Conservation (phyloP, 2,113 vertebrate genomes). For the Coregonus clupeaformis region DNA sequence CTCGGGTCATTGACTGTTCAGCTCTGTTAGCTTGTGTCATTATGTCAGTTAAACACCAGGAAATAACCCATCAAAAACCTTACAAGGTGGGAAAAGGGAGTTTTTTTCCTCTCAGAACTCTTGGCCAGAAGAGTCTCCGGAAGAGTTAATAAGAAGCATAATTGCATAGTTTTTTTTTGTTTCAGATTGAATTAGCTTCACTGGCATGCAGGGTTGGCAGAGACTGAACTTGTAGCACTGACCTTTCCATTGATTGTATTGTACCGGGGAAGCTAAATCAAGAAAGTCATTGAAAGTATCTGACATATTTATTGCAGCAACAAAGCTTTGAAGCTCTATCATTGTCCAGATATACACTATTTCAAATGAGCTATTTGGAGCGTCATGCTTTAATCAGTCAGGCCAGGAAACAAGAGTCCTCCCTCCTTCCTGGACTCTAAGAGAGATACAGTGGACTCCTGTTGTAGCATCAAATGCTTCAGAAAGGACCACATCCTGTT, state of each 20-base stretch:
- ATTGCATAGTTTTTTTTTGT: not conserved
- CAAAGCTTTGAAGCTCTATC: conserved; percentile 24
- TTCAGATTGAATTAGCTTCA: not conserved
- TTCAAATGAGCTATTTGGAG: conserved; percentile 33
- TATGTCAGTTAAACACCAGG: not conserved
- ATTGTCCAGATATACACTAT: not conserved
- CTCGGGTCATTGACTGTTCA: not conserved
- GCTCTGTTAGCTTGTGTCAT: not conserved
- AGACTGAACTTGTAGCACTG: too few relatives aligned
- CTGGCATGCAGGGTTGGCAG: too few relatives aligned
- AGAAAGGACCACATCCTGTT: conserved; percentile 29
- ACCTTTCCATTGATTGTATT: too few relatives aligned
- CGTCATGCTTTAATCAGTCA: conserved; percentile 16
- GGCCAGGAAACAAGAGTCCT: conserved; percentile 20
- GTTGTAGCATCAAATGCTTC: conserved; percentile 19
- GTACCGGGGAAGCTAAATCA: too few relatives aligned
- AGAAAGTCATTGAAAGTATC: too few relatives aligned
- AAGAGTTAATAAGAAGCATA: not conserved
- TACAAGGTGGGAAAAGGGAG: too few relatives aligned
- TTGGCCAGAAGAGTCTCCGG: too few relatives aligned
- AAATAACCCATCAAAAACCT: not conserved
- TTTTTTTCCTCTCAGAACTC: too few relatives aligned
- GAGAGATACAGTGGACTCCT: conserved; percentile 1
- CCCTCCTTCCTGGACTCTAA: conserved; percentile 26
- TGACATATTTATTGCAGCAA: conserved; percentile 14